Evolutionary conservation across 2,113 vertebrate species (phyloP).

Genomic region (Gracilinanus agilis): DNA sequence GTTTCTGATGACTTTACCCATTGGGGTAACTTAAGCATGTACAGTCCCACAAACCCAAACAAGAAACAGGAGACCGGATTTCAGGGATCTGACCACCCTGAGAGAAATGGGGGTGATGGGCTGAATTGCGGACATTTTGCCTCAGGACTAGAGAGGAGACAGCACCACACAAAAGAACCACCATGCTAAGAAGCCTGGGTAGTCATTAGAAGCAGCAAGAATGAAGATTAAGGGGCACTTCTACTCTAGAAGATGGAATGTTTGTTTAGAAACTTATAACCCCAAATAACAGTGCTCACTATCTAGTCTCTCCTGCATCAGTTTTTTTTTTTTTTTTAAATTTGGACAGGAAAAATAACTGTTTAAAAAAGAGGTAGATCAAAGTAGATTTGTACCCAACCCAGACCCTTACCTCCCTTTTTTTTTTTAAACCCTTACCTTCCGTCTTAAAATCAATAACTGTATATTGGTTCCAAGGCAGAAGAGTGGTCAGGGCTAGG

Average conservation of each 20-base stretch:
- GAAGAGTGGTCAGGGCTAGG: too few relatives aligned
- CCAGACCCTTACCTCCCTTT: background rate
- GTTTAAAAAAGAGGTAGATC: constrained; percentile 28
- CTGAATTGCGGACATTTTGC: background rate
- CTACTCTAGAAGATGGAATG: constrained; percentile 11
- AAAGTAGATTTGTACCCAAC: constrained; percentile 19
- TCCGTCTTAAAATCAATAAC: too few relatives aligned
- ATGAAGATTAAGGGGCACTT: background rate
- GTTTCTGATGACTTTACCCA: constrained; percentile 9
- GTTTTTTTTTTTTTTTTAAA: constrained; percentile 38
- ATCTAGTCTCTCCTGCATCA: constrained; percentile 1
- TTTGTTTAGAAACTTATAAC: background rate
- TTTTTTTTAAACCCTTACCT: too few relatives aligned
- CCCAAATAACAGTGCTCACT: background rate
- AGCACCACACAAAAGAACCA: background rate
- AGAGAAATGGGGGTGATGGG: background rate
- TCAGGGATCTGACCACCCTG: background rate
- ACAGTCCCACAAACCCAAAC: background rate
- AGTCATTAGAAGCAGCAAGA: constrained; percentile 7
- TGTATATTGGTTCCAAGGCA: too few relatives aligned
- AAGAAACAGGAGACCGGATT: background rate
- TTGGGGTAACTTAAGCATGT: background rate
- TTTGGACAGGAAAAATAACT: constrained; percentile 30
- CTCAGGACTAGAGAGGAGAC: constrained; percentile 1
- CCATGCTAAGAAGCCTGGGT: background rate